Evolutionary conservation across 2,888 invertebrate genomes (phyloP).

Genomic region (Formica aserva): DNA sequence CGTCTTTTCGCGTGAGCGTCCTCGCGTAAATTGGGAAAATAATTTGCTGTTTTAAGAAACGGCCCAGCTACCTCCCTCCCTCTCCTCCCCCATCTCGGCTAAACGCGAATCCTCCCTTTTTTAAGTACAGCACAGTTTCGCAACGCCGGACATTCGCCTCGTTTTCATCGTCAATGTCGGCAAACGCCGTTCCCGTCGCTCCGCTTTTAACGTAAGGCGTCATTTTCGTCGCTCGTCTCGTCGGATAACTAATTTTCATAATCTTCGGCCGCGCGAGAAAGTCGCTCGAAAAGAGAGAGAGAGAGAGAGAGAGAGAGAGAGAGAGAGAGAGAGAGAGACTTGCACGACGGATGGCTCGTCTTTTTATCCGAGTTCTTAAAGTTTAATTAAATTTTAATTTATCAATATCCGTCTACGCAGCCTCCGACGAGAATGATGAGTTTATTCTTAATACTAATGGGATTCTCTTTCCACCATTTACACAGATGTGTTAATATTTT

Average conservation of each 20-base stretch:
- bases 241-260: conserved; percentile 57
- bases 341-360: conserved; percentile 41
- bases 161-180: conserved; percentile 35
- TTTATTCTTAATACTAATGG: conserved; percentile 47
- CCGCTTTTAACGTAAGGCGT: conserved; percentile 50
- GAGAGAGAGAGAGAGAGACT: conserved; percentile 5
- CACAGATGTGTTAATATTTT: neutral
- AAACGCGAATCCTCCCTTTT: conserved; percentile 45
- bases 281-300: conserved; percentile 5
- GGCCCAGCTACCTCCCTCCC: conserved; percentile 7
- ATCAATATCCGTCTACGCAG: conserved; percentile 50
- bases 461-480: conserved; percentile 1
- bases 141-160: conserved; percentile 49
- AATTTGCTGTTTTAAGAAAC: conserved; percentile 77
- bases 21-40: conserved; percentile 81
- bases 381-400: conserved; percentile 57
- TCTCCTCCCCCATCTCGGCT: neutral
- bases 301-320: too few species aligned
- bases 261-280: conserved; percentile 53
- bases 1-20: conserved; percentile 65
- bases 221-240: conserved; percentile 56
- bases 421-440: conserved; percentile 26
- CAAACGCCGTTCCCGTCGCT: conserved; percentile 42
- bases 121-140: conserved; percentile 43
- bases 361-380: conserved; percentile 54